Percentiles rank a stretch among this genome's conserved stretches.
Evolutionary conservation across 2,888 invertebrate species (phyloP).

Genomic region (Ariolimax columbianus): DNA sequence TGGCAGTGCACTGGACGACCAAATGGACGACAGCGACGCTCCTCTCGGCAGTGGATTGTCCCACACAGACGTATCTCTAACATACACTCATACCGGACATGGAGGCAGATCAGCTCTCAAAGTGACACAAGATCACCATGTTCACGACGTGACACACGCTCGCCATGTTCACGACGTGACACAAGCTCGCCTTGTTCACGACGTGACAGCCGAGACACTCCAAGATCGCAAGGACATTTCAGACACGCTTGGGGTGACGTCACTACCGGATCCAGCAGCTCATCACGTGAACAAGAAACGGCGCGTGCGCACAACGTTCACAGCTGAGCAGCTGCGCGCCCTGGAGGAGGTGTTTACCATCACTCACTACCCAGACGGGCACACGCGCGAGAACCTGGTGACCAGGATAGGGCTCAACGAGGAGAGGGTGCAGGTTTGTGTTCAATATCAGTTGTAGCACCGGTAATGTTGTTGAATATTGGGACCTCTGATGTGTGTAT

Average conservation of each 20-base stretch:
- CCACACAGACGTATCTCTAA: too few relatives aligned
- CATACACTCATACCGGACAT: too few relatives aligned
- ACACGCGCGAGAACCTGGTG: conserved; percentile 70
- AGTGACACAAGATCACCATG: too few relatives aligned
- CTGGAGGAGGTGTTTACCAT: conserved; percentile 72
- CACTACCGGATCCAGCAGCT: not conserved
- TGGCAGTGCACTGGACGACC: too few relatives aligned
- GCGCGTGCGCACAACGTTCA: conserved; percentile 73
- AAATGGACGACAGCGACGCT: too few relatives aligned
- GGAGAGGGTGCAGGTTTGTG: conserved; percentile 71
- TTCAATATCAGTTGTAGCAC: not conserved
- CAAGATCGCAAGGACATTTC: not conserved
- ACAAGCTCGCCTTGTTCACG: too few relatives aligned
- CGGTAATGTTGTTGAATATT: too few relatives aligned
- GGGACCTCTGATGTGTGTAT: too few relatives aligned
- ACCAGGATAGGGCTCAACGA: conserved; percentile 70
- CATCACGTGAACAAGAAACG: conserved; percentile 59
- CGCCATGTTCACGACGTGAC: too few relatives aligned
- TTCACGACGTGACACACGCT: too few relatives aligned
- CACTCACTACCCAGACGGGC: conserved; percentile 75
- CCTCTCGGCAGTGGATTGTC: too few relatives aligned
- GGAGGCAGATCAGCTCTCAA: too few relatives aligned
- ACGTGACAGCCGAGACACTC: not conserved
- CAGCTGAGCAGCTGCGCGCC: conserved; percentile 68
- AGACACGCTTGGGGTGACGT: not conserved